Percentiles rank a stretch among this genome's conserved stretches.
These are phyloP conservation scores for Pangasianodon gigas DNA, from an alignment of 2,113 vertebrate genomes.

Conservation along the genomic window DNA sequence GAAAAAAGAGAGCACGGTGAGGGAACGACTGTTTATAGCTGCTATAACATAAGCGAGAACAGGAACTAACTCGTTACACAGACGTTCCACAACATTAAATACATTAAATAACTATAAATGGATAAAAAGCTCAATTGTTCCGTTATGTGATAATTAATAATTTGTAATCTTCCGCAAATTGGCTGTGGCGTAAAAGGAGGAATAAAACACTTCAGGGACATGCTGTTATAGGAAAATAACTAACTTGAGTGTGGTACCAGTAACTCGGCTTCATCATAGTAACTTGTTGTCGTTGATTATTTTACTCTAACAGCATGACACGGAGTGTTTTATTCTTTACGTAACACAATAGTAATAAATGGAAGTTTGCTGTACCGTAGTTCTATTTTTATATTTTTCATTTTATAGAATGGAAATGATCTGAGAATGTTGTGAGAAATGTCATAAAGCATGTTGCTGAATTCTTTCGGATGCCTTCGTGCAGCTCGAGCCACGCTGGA, in stretches of 20 bases:
- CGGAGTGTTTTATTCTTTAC: not conserved
- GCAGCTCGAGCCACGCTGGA: slow-evolving; percentile 97
- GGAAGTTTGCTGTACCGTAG: not conserved
- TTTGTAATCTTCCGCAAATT: not conserved
- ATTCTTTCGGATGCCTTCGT: not conserved
- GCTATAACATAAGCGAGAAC: too few species aligned
- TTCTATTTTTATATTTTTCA: too few species aligned
- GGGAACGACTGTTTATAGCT: too few species aligned
- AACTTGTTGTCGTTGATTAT: not conserved
- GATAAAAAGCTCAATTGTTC: not conserved
- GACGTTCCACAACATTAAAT: not conserved
- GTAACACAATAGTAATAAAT: not conserved
- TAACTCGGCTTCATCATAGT: too few species aligned
- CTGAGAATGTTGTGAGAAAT: not conserved
- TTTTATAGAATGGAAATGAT: not conserved
- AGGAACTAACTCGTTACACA: too few species aligned
- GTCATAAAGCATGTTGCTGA: not conserved
- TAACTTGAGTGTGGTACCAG: too few species aligned
- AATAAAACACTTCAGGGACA: too few species aligned
- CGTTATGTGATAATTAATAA: not conserved
- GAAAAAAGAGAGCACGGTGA: too few species aligned
- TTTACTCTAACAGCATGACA: not conserved
- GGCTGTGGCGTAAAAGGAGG: too few species aligned
- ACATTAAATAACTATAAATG: too few species aligned
- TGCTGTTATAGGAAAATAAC: too few species aligned